Evolutionary conservation across 2,888 invertebrate genomes (phyloP), one percentile per base, ranked within the genome.

Genomic region (Drosophila rubida): DNA sequence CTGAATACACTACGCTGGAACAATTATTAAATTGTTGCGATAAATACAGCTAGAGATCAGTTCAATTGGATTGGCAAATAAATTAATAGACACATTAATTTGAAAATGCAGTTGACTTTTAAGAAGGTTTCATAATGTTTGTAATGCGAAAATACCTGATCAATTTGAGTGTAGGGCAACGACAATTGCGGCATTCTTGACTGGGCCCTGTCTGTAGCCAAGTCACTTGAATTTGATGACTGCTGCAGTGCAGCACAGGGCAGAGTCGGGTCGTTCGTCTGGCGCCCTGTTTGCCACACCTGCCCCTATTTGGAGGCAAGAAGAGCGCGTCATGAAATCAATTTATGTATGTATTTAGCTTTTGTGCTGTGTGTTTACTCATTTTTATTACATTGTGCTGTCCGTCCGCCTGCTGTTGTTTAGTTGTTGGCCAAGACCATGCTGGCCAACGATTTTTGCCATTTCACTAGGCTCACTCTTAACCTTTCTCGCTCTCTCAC

Each of bases 321-420:
- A 37, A 37, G 13, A 63, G 45, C 61, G 48, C 74, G 75, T 85
- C 82, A 82, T 85, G 72, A 82, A 87, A 72, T 82, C 85, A 85
- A 85, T 87, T 82, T 85, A 72, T 80, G 62, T 62, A 71, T 57
- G 59, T 80, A 53, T 81, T 76, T 84, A 71, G 78, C 70, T 67
- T 78, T 66, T 50, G 59, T 71, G 41, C 59, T 53, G 51, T 41
- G 25, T 53, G 51, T 53, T 53, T 41, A 53, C 51, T 41, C 41
- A 41, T 41, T 57, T 48, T 63, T 75, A 53, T 62, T 66, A 27
- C 60, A 50, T 53, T 73, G 51, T 57, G 37, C 63, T 63, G 70
- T 46, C 19, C 49, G 50, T 25, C 45, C 39, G 25, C 19, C 19
- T 23, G 4, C 23, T 2, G 25, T 25, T 25, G 6, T 25, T 25